Percentiles rank a stretch among this genome's conserved stretches.
Conservation (phyloP, 2,113 vertebrate species). For the Sylvilagus bachmani region DNA sequence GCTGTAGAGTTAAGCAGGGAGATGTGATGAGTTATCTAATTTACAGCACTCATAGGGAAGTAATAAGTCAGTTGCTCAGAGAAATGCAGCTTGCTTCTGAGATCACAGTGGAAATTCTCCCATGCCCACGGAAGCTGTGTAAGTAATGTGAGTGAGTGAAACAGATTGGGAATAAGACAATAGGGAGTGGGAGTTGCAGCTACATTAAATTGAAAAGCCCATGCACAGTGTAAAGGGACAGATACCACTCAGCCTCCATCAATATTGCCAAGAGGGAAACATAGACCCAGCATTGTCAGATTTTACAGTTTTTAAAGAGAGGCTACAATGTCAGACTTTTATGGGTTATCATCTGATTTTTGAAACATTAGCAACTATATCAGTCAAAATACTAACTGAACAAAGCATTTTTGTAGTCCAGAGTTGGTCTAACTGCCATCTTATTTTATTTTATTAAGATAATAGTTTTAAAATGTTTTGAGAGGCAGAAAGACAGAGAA, state of each 20-base stretch:
- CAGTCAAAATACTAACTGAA: constrained; percentile 9
- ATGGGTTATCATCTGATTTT: neutral
- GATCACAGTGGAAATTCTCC: neutral
- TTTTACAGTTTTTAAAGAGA: constrained; percentile 22
- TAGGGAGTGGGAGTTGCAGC: neutral
- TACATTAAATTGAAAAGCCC: neutral
- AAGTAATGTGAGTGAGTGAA: neutral
- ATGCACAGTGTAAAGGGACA: neutral
- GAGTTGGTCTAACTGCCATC: neutral
- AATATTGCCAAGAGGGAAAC: neutral
- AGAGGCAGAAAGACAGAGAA: too few relatives aligned
- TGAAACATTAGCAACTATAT: neutral
- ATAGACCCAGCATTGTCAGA: neutral
- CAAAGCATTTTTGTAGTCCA: neutral
- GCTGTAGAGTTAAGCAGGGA: constrained; percentile 43
- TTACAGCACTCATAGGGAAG: constrained; percentile 28
- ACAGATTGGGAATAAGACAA: neutral
- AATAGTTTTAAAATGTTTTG: too few relatives aligned
- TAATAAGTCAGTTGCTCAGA: constrained; percentile 1
- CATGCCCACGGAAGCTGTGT: neutral
- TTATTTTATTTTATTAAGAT: too few relatives aligned
- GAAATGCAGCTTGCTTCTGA: neutral
- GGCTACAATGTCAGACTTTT: neutral
- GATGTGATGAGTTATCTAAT: constrained; percentile 7
- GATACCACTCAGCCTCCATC: neutral